Conservation (phyloP, 2,113 vertebrate species). For the Penelope pileata region DNA sequence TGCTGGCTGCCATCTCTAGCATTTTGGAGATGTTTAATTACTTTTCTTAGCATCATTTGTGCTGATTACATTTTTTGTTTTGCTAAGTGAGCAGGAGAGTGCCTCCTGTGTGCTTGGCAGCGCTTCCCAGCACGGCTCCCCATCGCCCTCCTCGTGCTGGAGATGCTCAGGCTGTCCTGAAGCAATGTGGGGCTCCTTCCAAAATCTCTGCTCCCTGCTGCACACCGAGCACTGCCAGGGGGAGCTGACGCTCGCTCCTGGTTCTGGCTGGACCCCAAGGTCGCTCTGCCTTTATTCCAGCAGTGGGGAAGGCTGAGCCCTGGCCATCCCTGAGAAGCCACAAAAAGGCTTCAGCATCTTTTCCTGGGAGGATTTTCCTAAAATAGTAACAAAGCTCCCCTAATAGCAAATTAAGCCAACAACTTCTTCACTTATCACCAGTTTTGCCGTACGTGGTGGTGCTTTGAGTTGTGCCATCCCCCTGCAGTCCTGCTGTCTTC, state of each 20-base stretch:
- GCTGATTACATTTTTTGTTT: neutral
- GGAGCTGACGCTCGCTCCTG: neutral
- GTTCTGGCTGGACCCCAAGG: neutral
- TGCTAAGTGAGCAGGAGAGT: neutral
- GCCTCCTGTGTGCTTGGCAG: neutral
- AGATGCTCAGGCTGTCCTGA: neutral
- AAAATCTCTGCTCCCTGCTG: fast-evolving
- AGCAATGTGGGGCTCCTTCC: fast-evolving
- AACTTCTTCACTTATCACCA: fast-evolving
- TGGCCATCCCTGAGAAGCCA: neutral
- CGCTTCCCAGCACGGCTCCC: neutral
- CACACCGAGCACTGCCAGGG: neutral
- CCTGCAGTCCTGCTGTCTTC: neutral
- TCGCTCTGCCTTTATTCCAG: neutral
- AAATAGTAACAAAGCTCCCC: fast-evolving
- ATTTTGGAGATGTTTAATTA: neutral
- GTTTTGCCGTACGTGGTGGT: fast-evolving
- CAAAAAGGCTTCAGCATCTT: neutral
- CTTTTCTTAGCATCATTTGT: neutral
- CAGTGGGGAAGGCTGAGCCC: neutral
- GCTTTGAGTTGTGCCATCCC: neutral
- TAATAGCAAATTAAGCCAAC: neutral
- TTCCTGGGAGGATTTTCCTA: neutral
- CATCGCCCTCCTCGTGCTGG: neutral
- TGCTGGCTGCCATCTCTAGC: neutral